phyloP scores from a whole-genome alignment of 2,797 vertebrate species.

The Macroramphosus scolopax region DNA sequence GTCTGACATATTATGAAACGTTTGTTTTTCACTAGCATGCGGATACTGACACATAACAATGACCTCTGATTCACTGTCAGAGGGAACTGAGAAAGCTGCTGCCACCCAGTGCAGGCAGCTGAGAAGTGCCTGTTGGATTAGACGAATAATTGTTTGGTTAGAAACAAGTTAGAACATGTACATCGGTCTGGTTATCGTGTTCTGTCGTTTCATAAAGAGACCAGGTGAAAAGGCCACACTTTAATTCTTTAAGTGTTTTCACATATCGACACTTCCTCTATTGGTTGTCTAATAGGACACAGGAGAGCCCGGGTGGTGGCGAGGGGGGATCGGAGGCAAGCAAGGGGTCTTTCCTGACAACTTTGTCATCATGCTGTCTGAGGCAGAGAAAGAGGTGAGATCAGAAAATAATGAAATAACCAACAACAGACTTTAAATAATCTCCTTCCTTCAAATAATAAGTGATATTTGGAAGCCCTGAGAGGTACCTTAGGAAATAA shows the following conservation, averaged over 20 bases:
- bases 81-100: background rate
- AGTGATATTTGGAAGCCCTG: no score
- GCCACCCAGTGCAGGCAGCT: conserved; percentile 45
- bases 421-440: no score
- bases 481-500: no score
- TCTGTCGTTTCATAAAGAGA: no score
- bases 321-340: conserved; percentile 86
- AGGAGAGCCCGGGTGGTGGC: conserved; percentile 94
- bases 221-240: no score
- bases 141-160: no score
- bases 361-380: conserved; percentile 83
- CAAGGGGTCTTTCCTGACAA: conserved; percentile 95
- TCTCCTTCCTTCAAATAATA: no score
- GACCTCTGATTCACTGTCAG: background rate
- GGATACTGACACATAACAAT: no score
- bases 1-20: no score
- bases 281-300: conserved; percentile 81
- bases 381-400: conserved; percentile 90
- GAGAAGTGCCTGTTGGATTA: conserved; percentile 7
- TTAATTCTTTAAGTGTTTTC: background rate
- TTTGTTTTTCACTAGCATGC: no score
- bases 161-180: no score
- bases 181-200: no score
- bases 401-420: background rate
- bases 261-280: background rate